Evolutionary conservation across 1,140 invertebrate genomes (phyloP).

Genomic region (Hermatobates lingyangjiaoensis): DNA sequence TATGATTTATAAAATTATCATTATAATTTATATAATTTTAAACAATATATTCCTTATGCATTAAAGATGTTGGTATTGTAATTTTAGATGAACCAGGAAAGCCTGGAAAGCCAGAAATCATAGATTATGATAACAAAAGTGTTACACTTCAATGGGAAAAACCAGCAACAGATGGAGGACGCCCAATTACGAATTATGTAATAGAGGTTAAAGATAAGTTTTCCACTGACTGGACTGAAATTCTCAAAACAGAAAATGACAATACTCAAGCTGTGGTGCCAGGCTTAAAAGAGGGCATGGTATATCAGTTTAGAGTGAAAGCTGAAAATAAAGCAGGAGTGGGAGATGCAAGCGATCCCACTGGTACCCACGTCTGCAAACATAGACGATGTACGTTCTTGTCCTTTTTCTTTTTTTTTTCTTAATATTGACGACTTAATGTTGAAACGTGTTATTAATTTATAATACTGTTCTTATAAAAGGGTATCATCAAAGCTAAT

Average conservation of each 20-base stretch:
- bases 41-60: too few species aligned
- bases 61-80: slow-evolving; percentile 5
- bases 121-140: slow-evolving; percentile 83
- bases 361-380: slow-evolving; percentile 81
- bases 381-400: slow-evolving; percentile 68
- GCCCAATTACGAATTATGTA: slow-evolving; percentile 85
- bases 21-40: too few species aligned
- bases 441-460: too few species aligned
- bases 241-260: slow-evolving; percentile 55
- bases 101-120: slow-evolving; percentile 77
- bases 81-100: slow-evolving; percentile 58
- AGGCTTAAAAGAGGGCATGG: slow-evolving; percentile 78
- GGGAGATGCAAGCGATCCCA: slow-evolving; percentile 74
- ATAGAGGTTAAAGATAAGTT: slow-evolving; percentile 95
- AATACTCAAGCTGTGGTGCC: slow-evolving; percentile 64
- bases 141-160: slow-evolving; percentile 78
- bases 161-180: slow-evolving; percentile 77
- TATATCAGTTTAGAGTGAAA: slow-evolving; percentile 79
- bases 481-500: too few species aligned
- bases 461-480: too few species aligned
- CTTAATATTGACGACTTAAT: too few species aligned
- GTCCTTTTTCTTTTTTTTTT: not conserved
- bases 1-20: too few species aligned
- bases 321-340: slow-evolving; percentile 83
- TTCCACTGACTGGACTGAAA: slow-evolving; percentile 70